Percentiles rank a stretch among this genome's conserved stretches.
Evolutionary conservation across 2,888 invertebrate species (phyloP).

Genomic region (Lagria hirta): DNA sequence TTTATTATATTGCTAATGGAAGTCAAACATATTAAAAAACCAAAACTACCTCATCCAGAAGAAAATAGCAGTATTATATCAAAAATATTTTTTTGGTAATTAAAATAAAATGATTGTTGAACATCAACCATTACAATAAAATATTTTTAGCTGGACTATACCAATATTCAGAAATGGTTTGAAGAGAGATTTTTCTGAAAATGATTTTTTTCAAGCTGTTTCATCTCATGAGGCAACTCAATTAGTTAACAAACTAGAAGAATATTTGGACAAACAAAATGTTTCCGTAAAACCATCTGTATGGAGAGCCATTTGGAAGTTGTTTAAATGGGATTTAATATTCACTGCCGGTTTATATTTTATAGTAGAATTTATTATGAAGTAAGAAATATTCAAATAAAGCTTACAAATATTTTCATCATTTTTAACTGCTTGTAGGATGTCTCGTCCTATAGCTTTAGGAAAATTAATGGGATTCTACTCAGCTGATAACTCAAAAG

Average conservation of each 20-base stretch:
- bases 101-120: slow-evolving; percentile 1
- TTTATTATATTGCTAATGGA: too few species aligned
- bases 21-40: too few species aligned
- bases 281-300: slow-evolving; percentile 55
- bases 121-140: background rate
- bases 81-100: slow-evolving; percentile 43
- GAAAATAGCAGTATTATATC: slow-evolving; percentile 36
- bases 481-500: slow-evolving; percentile 63
- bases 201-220: slow-evolving; percentile 56
- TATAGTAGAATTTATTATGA: background rate
- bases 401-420: background rate
- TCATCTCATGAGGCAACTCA: slow-evolving; percentile 52
- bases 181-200: slow-evolving; percentile 54
- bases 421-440: slow-evolving; percentile 1
- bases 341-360: slow-evolving; percentile 50
- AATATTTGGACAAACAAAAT: slow-evolving; percentile 46
- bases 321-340: slow-evolving; percentile 59
- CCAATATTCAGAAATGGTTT: slow-evolving; percentile 56
- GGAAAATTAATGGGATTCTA: slow-evolving; percentile 63
- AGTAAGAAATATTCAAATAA: too few species aligned
- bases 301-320: slow-evolving; percentile 47
- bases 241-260: slow-evolving; percentile 54
- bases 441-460: slow-evolving; percentile 53
- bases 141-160: slow-evolving; percentile 56
- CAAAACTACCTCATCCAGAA: slow-evolving; percentile 39